These are phyloP conservation scores for Perithous albicinctus DNA, from an alignment of 2,888 invertebrate species.

Conservation along the genomic window DNA sequence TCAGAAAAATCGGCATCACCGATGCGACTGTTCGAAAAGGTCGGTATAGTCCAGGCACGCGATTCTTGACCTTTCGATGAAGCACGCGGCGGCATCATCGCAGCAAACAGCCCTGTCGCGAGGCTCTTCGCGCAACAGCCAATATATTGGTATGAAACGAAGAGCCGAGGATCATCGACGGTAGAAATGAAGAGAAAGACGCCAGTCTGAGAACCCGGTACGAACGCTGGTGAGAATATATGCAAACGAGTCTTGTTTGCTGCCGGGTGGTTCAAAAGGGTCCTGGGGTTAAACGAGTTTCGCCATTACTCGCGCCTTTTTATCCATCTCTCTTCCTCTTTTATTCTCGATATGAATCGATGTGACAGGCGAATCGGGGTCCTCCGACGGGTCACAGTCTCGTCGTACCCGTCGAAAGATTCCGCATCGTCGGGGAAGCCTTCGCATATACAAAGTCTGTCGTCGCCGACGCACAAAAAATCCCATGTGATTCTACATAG, in stretches of 20 bases:
- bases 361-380: slow-evolving; percentile 72
- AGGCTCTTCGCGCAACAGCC: neutral
- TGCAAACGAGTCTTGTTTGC: neutral
- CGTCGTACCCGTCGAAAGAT: slow-evolving; percentile 5
- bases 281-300: slow-evolving; percentile 67
- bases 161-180: slow-evolving; percentile 27
- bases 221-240: neutral
- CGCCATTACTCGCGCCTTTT: slow-evolving; percentile 59
- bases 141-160: neutral
- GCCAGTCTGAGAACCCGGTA: neutral
- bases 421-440: slow-evolving; percentile 2
- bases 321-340: slow-evolving; percentile 11
- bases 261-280: slow-evolving; percentile 28
- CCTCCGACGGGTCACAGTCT: slow-evolving; percentile 47
- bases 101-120: neutral
- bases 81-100: neutral
- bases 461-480: neutral
- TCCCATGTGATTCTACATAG: too few species aligned
- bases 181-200: slow-evolving; percentile 17
- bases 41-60: slow-evolving; percentile 34
- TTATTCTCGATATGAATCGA: slow-evolving; percentile 72
- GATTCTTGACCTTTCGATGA: slow-evolving; percentile 50
- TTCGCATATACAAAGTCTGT: neutral
- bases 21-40: slow-evolving; percentile 55
- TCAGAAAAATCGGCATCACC: too few species aligned